Conservation (phyloP, 2,113 vertebrate genomes). For the Emberiza fucata region DNA sequence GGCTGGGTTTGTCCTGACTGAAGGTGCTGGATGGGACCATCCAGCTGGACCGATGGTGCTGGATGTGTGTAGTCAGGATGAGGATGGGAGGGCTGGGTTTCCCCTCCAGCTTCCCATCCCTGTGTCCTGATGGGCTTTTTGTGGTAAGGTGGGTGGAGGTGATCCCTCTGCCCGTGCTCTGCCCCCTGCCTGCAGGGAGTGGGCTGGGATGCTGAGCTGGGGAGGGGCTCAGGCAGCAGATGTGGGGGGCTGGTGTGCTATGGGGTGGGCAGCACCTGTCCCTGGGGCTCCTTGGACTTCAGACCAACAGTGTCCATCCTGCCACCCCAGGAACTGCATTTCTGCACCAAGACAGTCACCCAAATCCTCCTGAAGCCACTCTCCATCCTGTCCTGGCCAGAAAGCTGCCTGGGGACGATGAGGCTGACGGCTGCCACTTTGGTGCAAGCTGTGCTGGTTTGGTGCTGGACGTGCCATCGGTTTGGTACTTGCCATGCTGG, state of each 20-base stretch:
- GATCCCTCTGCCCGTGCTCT: neutral
- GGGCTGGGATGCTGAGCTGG: neutral
- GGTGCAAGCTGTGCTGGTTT: neutral
- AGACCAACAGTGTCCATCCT: neutral
- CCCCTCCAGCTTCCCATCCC: neutral
- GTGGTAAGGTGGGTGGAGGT: neutral
- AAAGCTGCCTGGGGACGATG: rapidly evolving
- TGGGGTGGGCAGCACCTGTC: neutral
- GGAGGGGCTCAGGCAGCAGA: neutral
- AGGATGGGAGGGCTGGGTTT: neutral
- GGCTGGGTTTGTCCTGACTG: neutral
- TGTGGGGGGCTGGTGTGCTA: neutral
- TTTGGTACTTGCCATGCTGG: neutral
- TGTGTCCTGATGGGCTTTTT: neutral
- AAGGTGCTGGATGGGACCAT: neutral
- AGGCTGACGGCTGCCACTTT: neutral
- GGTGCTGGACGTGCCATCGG: neutral
- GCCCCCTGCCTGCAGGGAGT: neutral
- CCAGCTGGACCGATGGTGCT: neutral
- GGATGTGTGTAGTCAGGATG: neutral
- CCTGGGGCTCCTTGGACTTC: neutral
- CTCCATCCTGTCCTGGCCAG: neutral
- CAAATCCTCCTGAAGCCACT: neutral
- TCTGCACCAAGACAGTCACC: neutral
- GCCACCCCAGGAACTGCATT: neutral